phyloP scores from a whole-genome alignment of 2,888 invertebrate genomes.

The Thereva nobilitata region DNA sequence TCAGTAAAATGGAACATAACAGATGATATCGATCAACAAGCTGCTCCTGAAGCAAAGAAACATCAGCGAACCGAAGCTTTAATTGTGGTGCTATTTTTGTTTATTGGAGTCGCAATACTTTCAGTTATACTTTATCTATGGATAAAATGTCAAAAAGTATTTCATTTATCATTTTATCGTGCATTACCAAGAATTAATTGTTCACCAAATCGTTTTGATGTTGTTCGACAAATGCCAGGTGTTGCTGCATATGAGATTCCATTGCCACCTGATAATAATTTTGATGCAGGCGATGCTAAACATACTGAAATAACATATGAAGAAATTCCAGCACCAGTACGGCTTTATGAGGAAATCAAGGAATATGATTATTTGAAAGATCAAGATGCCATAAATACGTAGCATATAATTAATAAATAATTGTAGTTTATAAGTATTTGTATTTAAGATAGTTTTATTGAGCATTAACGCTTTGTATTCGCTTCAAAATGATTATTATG shows the following conservation, averaged over 20 bases:
- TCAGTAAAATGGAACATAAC: conserved; percentile 14
- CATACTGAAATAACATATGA: background rate
- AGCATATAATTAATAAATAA: too few species aligned
- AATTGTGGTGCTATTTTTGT: conserved; percentile 54
- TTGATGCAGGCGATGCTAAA: background rate
- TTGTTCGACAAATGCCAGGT: conserved; percentile 22
- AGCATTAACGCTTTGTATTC: too few species aligned
- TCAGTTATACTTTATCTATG: conserved; percentile 54
- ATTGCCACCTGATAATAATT: background rate
- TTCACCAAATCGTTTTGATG: conserved; percentile 7
- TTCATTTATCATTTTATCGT: conserved; percentile 29
- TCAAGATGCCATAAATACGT: too few species aligned
- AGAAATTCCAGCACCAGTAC: background rate
- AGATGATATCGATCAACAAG: background rate
- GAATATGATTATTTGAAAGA: too few species aligned
- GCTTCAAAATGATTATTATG: too few species aligned
- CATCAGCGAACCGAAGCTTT: conserved; percentile 53
- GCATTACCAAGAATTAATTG: conserved; percentile 2
- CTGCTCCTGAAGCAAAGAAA: conserved; percentile 47
- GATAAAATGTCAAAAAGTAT: conserved; percentile 51
- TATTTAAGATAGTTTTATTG: too few species aligned
- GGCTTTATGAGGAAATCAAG: too few species aligned
- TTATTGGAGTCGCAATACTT: conserved; percentile 53
- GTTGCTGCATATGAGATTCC: background rate
- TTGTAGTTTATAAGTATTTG: too few species aligned